Base-by-base conservation (phyloP, 2,113 vertebrate species). In the Neolamprologus variostigma region DNA sequence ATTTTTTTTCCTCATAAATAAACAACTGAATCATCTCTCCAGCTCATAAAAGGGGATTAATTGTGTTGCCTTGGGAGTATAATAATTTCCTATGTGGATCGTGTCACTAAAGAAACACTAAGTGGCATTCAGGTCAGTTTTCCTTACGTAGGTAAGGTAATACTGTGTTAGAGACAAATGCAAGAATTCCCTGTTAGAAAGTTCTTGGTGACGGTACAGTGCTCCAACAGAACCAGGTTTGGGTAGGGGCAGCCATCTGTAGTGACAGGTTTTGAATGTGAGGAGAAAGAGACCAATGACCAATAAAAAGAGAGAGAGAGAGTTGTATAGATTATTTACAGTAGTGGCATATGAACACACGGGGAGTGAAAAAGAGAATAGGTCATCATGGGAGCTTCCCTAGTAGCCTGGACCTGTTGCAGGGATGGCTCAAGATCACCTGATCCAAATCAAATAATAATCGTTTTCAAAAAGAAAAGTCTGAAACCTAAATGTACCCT, bases 361-460 rank as follows among this genome's bases (percentile, higher is more conserved):
- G 0, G 23, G 4, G 71, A 76, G 23, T 31, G 23, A 31, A 50
- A 76, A 19, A 28, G 40, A 28, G 23, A 50, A 47, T 16, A 5
- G 42, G 12, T 71, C 66, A 42, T 71, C 66, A 42, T 71, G 35
- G 68, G 68, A 76, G 14, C 9, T 47, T 16, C 23, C n/a, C 2
- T 0, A 1, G 42, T 0, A 12, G 23, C 42, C 2, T 8, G 1
- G 9, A 31, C 6, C 71, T 31, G 13, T 76, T 28, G 71, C 23
- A 76, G 9, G 40, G 40, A 76, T 47, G 14, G 68, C 3, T 47
- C 9, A 47, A 28, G 1, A 47, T 76, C 71, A 19, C 2, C 23
- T 76, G 9, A 19, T 76, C 42, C 71, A 31, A 31, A 28, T 47
- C 16, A 50, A 50, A 19, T 17, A 47, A 76, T 5, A 76, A 76